Conservation (phyloP, 2,113 vertebrate species). For the Anhinga rufa region DNA sequence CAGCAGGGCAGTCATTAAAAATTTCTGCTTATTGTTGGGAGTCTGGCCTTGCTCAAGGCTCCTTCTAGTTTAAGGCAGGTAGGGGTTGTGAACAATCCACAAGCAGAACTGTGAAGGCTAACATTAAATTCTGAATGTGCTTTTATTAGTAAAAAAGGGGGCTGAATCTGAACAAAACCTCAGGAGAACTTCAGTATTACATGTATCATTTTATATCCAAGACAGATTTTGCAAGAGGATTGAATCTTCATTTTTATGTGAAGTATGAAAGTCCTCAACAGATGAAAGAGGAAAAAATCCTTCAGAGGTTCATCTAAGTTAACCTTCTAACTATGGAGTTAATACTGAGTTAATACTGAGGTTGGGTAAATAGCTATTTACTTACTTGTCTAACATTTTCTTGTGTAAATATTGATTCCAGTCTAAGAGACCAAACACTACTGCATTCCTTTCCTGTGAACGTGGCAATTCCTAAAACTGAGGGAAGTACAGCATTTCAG, state of each 20-base stretch:
- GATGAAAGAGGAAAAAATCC: not conserved
- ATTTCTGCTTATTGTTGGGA: not conserved
- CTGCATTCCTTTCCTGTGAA: conserved; percentile 58
- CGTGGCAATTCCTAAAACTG: conserved; percentile 21
- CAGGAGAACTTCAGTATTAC: not conserved
- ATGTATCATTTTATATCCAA: not conserved
- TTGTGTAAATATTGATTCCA: conserved; percentile 38
- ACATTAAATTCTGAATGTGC: not conserved
- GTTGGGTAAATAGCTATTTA: conserved; percentile 36
- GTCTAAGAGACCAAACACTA: conserved; percentile 10
- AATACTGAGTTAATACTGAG: not conserved
- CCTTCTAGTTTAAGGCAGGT: not conserved
- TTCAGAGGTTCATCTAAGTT: not conserved
- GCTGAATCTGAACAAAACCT: not conserved
- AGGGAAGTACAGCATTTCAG: conserved; percentile 22
- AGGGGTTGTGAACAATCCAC: not conserved
- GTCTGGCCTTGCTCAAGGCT: not conserved
- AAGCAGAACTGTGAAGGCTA: not conserved
- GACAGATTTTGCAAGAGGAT: not conserved
- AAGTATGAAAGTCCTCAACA: not conserved
- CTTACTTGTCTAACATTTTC: conserved; percentile 35
- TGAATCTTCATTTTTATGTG: not conserved
- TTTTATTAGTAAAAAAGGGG: not conserved
- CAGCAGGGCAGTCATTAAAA: not conserved
- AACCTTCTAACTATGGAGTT: not conserved